Evolutionary conservation across 2,797 vertebrate genomes (phyloP).

Genomic region (Falco concolor): DNA sequence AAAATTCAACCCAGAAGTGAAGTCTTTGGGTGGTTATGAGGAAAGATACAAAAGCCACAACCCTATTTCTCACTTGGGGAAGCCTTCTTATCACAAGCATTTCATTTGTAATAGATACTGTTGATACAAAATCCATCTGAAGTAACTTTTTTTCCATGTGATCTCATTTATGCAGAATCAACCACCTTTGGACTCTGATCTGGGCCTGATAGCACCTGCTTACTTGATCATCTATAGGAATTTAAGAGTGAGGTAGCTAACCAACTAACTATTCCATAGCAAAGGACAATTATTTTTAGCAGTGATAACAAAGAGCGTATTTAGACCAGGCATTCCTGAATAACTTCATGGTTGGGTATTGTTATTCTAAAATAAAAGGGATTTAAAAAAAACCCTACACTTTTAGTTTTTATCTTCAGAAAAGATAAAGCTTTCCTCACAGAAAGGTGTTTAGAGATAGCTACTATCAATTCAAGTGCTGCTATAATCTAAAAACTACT

Average conservation of each 20-base stretch:
- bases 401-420: background rate
- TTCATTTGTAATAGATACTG: background rate
- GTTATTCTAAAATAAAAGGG: background rate
- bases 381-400: rapidly evolving
- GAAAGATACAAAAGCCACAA: background rate
- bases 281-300: background rate
- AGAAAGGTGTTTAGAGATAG: background rate
- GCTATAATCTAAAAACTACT: background rate
- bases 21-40: background rate
- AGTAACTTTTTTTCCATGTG: background rate
- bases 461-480: background rate
- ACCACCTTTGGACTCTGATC: background rate
- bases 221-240: background rate
- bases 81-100: background rate
- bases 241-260: background rate
- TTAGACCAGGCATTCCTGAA: background rate
- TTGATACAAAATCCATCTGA: background rate
- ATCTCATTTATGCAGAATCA: background rate
- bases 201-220: background rate
- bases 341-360: background rate
- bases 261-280: background rate
- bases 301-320: background rate
- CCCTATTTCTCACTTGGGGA: background rate
- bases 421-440: background rate
- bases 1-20: background rate